Conservation (phyloP, 2,888 invertebrate genomes). For the Tubulanus polymorphus region DNA sequence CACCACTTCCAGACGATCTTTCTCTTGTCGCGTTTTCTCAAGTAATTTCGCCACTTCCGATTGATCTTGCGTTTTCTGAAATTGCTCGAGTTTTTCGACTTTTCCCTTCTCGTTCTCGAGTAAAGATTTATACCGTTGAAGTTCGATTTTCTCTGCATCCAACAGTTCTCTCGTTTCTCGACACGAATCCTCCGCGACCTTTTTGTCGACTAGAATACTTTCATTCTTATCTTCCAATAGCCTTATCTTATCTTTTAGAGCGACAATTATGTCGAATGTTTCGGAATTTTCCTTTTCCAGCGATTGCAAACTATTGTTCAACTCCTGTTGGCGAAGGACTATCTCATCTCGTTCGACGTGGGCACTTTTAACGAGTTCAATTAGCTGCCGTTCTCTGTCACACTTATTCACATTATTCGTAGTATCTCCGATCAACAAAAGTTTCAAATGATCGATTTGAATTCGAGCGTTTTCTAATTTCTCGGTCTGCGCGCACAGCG, state of each 20-base stretch:
- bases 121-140: slow-evolving; percentile 70
- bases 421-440: slow-evolving; percentile 58
- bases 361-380: slow-evolving; percentile 70
- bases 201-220: slow-evolving; percentile 66
- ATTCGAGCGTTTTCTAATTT: slow-evolving; percentile 82
- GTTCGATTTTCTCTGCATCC: slow-evolving; percentile 74
- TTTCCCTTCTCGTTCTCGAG: slow-evolving; percentile 82
- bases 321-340: slow-evolving; percentile 69
- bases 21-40: slow-evolving; percentile 61
- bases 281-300: slow-evolving; percentile 38
- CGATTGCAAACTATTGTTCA: slow-evolving; percentile 65
- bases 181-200: slow-evolving; percentile 70
- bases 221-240: slow-evolving; percentile 72
- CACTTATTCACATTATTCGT: slow-evolving; percentile 44
- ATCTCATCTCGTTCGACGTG: slow-evolving; percentile 50
- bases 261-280: slow-evolving; percentile 47
- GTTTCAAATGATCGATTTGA: slow-evolving; percentile 79
- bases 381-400: slow-evolving; percentile 61
- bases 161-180: slow-evolving; percentile 63
- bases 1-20: slow-evolving; percentile 62
- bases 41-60: slow-evolving; percentile 70
- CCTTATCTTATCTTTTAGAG: slow-evolving; percentile 65
- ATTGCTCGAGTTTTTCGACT: slow-evolving; percentile 63
- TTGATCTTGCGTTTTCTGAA: slow-evolving; percentile 64
- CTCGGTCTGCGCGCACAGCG: slow-evolving; percentile 86